Base-by-base conservation (phyloP, 2,888 invertebrate species). In the Sialis fuliginosa region DNA sequence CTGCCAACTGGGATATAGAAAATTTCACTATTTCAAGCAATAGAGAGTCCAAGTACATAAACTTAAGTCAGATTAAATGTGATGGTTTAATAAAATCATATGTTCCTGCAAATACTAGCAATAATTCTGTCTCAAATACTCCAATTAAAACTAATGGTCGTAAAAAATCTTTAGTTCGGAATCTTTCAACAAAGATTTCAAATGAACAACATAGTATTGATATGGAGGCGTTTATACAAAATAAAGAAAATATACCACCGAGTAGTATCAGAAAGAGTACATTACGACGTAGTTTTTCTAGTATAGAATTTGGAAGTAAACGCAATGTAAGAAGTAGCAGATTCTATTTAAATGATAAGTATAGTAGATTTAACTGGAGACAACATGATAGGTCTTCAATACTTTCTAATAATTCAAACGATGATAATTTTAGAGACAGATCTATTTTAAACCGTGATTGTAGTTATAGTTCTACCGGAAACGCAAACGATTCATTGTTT, bases 1-100 rank as follows among this genome's bases (percentile, higher is more conserved):
- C 57, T 5, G 54, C 58, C 1, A 60, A 64, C 49, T 65, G 64
- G 63, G 64, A 64, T 35, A 57, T 65, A 57, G 65, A 65, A 52
- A 61, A 62, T 48, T 58, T 58, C 9, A 58, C 60, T 13, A 55
- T 64, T 13, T 59, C 59, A 8, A 50, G 61, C 10, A 34, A n/a
- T 2, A 32, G 12, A 10, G 33, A 41, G 30, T 8, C 43, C 7
- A 45, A 37, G 5, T 40, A 43, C 1, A 40, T 47, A 6, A 45
- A 10, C 6, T 32, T 46, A n/a, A 39, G 10, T 8, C 39, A 39
- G 6, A n/a, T 39, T 33, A 31, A 35, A 34, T 34, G 8, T 1
- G 39, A 46, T 40, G 34, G 10, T 42, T 22, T 42, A 7, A 7
- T 42, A 5, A 12, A 13, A 42, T 31, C 31, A 31, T 42, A 30